These are phyloP conservation scores for Triops longicaudatus DNA, from an alignment of 1,140 invertebrate genomes.

Conservation along the genomic window DNA sequence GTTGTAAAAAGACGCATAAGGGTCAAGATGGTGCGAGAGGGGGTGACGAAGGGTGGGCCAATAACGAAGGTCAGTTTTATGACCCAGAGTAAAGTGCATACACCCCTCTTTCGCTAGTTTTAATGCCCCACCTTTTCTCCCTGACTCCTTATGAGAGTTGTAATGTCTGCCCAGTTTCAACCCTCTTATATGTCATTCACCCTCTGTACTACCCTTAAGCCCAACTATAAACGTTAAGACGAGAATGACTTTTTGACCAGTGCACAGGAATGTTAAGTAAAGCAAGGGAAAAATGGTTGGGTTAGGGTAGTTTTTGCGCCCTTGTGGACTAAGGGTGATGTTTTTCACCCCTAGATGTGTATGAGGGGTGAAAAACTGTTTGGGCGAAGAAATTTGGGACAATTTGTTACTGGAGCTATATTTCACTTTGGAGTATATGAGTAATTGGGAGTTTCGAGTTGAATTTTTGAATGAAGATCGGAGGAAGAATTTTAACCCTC, in stretches of 20 bases:
- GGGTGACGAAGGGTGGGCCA: background rate
- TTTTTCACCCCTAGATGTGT: too few species aligned
- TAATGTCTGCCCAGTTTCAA: background rate
- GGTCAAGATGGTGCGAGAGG: background rate
- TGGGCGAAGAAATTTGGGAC: too few species aligned
- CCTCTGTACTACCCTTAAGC: background rate
- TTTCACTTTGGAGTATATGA: too few species aligned
- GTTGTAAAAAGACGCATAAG: background rate
- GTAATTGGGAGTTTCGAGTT: too few species aligned
- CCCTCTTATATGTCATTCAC: background rate
- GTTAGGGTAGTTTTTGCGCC: too few species aligned
- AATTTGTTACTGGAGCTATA: too few species aligned
- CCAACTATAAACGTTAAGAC: background rate
- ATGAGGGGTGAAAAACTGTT: too few species aligned
- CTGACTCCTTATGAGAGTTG: background rate
- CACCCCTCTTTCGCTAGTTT: conserved; percentile 29
- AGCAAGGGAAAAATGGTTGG: background rate
- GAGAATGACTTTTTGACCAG: background rate
- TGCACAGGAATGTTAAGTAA: background rate
- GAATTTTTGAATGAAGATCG: too few species aligned
- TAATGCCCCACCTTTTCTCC: background rate
- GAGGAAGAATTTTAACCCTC: too few species aligned
- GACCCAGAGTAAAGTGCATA: conserved; percentile 23
- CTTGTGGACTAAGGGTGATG: too few species aligned
- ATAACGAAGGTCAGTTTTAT: conserved; percentile 7